A percentile compares a stretch with the other conserved stretches of the same genome.
Evolutionary conservation across 2,888 invertebrate genomes (phyloP).

Genomic region (Lamellibrachia columna): DNA sequence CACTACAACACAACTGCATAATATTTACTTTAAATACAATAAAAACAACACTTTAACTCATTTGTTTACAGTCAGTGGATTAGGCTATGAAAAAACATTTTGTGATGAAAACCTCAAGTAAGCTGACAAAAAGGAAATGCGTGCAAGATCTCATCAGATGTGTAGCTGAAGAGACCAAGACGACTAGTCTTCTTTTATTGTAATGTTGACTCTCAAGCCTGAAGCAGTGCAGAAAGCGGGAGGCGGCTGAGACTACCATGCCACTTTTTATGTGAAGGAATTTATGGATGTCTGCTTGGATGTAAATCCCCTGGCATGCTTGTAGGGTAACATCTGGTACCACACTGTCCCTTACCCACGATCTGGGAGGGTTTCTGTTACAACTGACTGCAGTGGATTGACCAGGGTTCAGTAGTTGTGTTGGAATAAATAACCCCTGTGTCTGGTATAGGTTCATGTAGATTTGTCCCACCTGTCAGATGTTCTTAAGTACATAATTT

Average conservation of each 20-base stretch:
- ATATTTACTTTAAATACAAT: too few species aligned
- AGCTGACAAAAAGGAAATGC: background rate
- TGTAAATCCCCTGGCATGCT: background rate
- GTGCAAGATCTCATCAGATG: background rate
- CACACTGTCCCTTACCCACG: background rate
- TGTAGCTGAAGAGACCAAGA: background rate
- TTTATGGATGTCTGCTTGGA: background rate
- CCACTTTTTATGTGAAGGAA: constrained; percentile 12
- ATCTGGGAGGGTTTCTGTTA: background rate
- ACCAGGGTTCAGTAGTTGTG: background rate
- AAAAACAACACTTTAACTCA: background rate
- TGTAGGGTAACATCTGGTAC: background rate
- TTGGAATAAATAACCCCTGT: background rate
- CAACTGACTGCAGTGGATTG: background rate
- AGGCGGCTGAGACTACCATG: background rate
- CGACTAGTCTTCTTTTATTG: background rate
- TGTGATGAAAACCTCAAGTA: background rate
- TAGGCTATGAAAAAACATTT: background rate
- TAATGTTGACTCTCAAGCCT: background rate
- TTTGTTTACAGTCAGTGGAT: background rate
- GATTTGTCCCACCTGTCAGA: background rate
- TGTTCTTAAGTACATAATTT: background rate
- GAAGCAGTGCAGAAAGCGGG: background rate
- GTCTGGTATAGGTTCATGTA: background rate
- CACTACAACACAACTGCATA: too few species aligned